Evolutionary conservation across 1,140 invertebrate genomes (phyloP).

Genomic region (Heliothis subflexa): DNA sequence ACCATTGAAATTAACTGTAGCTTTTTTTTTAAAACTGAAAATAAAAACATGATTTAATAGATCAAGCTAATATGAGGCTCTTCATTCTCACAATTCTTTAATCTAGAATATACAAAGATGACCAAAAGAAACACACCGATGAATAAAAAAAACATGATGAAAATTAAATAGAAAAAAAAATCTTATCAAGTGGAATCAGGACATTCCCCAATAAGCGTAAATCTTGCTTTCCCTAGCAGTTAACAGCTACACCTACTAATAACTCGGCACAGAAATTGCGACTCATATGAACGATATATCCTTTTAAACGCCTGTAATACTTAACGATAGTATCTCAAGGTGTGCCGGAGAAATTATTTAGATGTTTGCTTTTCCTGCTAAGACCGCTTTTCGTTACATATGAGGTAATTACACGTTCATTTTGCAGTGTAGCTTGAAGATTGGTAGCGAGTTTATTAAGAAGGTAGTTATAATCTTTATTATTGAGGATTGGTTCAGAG

Average conservation of each 20-base stretch:
- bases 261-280: conserved; percentile 51
- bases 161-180: not conserved
- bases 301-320: conserved; percentile 61
- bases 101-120: too few relatives aligned
- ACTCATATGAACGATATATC: conserved; percentile 68
- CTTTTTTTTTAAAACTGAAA: too few relatives aligned
- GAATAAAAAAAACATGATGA: too few relatives aligned
- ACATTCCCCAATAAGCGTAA: not conserved
- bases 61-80: too few relatives aligned
- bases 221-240: conserved; percentile 1
- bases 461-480: not conserved
- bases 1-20: not conserved
- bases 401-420: conserved; percentile 21
- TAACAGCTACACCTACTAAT: conserved; percentile 40
- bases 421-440: conserved; percentile 1
- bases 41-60: too few relatives aligned
- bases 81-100: too few relatives aligned
- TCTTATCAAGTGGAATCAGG: not conserved
- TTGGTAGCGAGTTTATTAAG: not conserved
- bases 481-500: not conserved
- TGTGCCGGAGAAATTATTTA: conserved; percentile 55
- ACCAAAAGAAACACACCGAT: too few relatives aligned
- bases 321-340: conserved; percentile 55
- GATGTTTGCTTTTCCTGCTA: conserved; percentile 43
- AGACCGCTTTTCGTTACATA: conserved; percentile 27